Evolutionary conservation across 1,140 invertebrate species (phyloP).

Genomic region (Drosophila lini): DNA sequence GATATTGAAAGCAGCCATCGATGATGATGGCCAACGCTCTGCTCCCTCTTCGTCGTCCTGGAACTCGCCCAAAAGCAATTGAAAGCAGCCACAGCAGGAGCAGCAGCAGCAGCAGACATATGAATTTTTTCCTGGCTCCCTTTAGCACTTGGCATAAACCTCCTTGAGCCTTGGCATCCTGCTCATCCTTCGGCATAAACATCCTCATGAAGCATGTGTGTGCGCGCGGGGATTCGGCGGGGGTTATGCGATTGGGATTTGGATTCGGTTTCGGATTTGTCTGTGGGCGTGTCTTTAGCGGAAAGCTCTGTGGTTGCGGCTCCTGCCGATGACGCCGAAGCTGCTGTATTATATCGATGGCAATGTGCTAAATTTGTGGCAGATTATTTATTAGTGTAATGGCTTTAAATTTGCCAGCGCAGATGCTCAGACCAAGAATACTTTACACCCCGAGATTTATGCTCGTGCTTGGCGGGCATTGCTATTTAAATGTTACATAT

Average conservation of each 20-base stretch:
- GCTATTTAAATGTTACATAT: constrained; percentile 42
- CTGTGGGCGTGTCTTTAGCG: constrained; percentile 56
- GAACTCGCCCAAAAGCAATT: constrained; percentile 60
- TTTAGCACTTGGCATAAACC: constrained; percentile 35
- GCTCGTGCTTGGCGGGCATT: constrained; percentile 17
- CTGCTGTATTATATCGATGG: constrained; percentile 74
- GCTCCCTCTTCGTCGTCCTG: constrained; percentile 4
- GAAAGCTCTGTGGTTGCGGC: constrained; percentile 38
- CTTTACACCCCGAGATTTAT: constrained; percentile 35
- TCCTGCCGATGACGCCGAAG: constrained; percentile 26
- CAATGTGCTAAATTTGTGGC: constrained; percentile 73
- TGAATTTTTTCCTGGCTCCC: constrained; percentile 63
- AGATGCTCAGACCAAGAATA: constrained; percentile 24
- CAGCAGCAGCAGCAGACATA: constrained; percentile 69
- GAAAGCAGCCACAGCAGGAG: constrained; percentile 62
- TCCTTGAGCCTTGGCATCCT: constrained; percentile 18
- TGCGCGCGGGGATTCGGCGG: background rate
- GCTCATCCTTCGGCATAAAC: constrained; percentile 37
- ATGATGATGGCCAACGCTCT: constrained; percentile 46
- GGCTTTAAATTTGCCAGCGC: constrained; percentile 68
- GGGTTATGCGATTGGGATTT: constrained; percentile 37
- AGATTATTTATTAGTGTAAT: constrained; percentile 79
- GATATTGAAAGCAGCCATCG: constrained; percentile 79
- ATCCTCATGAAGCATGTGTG: constrained; percentile 40
- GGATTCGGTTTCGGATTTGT: constrained; percentile 51